phyloP scores from a whole-genome alignment of 1,140 invertebrate genomes.

The Eubasilissa regina region DNA sequence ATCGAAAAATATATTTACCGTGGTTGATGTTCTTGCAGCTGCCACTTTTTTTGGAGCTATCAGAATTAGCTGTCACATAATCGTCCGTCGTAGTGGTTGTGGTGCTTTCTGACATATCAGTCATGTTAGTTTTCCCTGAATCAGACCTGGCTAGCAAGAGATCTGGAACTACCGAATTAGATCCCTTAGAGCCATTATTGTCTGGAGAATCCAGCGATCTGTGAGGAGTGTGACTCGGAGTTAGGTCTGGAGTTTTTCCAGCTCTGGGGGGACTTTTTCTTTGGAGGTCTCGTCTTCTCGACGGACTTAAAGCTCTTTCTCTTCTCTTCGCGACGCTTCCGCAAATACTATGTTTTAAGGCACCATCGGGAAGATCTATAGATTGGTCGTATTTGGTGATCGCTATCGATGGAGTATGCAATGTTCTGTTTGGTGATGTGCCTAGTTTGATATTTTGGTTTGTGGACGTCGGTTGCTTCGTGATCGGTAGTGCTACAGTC shows the following conservation, averaged over 20 bases:
- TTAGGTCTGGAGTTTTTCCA: constrained; percentile 61
- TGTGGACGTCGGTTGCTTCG: constrained; percentile 69
- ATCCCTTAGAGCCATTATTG: constrained; percentile 46
- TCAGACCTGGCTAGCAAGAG: constrained; percentile 75
- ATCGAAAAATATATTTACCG: constrained; percentile 12
- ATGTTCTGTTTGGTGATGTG: constrained; percentile 58
- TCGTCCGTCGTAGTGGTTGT: constrained; percentile 90
- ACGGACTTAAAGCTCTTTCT: constrained; percentile 70
- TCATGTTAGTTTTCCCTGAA: constrained; percentile 81
- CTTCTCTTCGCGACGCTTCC: constrained; percentile 69
- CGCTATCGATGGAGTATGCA: constrained; percentile 65
- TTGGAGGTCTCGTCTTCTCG: constrained; percentile 70
- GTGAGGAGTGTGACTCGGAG: constrained; percentile 59
- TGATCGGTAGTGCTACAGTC: constrained; percentile 66
- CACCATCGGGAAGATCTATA: constrained; percentile 66
- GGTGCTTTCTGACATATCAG: constrained; percentile 86
- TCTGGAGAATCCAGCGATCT: constrained; percentile 59
- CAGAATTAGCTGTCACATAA: constrained; percentile 90
- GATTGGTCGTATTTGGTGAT: constrained; percentile 71
- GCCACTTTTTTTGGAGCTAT: constrained; percentile 75
- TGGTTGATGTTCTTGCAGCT: constrained; percentile 49
- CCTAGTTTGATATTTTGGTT: constrained; percentile 63
- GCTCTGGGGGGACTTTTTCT: constrained; percentile 61
- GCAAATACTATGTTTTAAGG: constrained; percentile 67
- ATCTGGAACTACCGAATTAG: constrained; percentile 63